A percentile compares a stretch with the other conserved stretches of the same genome.
Conservation (phyloP, 2,888 invertebrate species). For the Entomobrya multifasciata region DNA sequence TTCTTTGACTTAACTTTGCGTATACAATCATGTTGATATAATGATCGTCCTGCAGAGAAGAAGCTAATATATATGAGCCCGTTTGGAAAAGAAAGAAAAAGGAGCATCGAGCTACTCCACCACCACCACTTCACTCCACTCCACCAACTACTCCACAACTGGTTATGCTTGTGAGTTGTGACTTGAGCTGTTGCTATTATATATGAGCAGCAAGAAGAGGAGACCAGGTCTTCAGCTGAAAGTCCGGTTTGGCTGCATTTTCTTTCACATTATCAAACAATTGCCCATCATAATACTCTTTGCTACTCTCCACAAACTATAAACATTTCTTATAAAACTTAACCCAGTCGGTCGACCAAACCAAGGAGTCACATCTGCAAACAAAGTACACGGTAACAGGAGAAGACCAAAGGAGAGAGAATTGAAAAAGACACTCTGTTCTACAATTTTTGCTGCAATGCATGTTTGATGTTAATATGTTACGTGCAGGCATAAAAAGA, state of each 20-base stretch:
- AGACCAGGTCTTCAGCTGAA: background rate
- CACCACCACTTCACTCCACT: background rate
- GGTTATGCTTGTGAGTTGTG: conserved; percentile 62
- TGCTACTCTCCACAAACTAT: too few relatives aligned
- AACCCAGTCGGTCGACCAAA: conserved; percentile 45
- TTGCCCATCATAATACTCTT: background rate
- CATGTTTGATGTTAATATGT: background rate
- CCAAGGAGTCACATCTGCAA: background rate
- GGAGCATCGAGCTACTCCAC: background rate
- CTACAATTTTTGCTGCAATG: conserved; percentile 11
- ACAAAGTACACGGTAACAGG: conserved; percentile 33
- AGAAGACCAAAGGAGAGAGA: conserved; percentile 31
- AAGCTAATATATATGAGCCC: conserved; percentile 23
- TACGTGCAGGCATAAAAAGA: background rate
- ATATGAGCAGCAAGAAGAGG: too few relatives aligned
- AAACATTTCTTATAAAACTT: background rate
- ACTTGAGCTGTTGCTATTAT: too few relatives aligned
- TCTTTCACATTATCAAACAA: conserved; percentile 51
- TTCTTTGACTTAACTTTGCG: conserved; percentile 36
- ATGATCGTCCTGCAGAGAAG: conserved; percentile 52
- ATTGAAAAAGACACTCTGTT: conserved; percentile 26
- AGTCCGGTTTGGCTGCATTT: conserved; percentile 79
- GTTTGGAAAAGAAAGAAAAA: conserved; percentile 7
- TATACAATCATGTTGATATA: conserved; percentile 24
- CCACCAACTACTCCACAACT: conserved; percentile 51